These are phyloP conservation scores for Epiblema foenella DNA, from an alignment of 2,888 invertebrate species.

Conservation along the genomic window DNA sequence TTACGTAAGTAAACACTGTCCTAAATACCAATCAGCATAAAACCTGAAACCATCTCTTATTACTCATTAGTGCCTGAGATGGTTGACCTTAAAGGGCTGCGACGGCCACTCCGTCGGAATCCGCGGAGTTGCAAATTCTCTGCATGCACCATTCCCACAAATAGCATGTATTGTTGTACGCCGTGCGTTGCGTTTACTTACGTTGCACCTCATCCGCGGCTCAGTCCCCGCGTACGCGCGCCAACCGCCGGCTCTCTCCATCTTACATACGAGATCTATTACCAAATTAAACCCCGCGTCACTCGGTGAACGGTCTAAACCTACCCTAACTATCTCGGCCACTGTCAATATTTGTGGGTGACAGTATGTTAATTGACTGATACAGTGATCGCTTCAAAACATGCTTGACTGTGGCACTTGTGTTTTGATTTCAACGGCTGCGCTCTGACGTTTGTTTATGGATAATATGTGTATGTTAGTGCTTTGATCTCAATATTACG, in stretches of 20 bases:
- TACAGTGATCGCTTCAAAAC: constrained; percentile 32
- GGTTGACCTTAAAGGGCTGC: constrained; percentile 59
- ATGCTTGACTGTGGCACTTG: constrained; percentile 42
- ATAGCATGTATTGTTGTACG: constrained; percentile 73
- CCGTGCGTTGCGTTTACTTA: constrained; percentile 58
- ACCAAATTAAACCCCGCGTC: constrained; percentile 63
- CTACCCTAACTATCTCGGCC: constrained; percentile 50
- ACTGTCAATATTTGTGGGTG: constrained; percentile 66
- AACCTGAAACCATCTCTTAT: constrained; percentile 26
- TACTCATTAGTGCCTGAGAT: constrained; percentile 45
- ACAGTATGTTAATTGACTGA: constrained; percentile 55
- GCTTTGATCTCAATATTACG: constrained; percentile 30
- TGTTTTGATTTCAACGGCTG: constrained; percentile 43
- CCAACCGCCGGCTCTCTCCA: constrained; percentile 63
- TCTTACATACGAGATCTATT: constrained; percentile 54
- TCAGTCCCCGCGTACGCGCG: constrained; percentile 69
- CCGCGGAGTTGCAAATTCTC: constrained; percentile 76
- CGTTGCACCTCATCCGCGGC: constrained; percentile 49
- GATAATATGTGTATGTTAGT: constrained; percentile 31
- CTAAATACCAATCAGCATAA: constrained; percentile 14
- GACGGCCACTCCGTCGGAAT: constrained; percentile 64
- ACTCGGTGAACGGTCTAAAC: constrained; percentile 50
- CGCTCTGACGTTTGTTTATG: constrained; percentile 38
- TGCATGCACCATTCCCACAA: constrained; percentile 78
- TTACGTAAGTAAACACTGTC: background rate